These are phyloP conservation scores for Athalia cordata DNA, from an alignment of 2,888 invertebrate genomes.

Conservation along the genomic window DNA sequence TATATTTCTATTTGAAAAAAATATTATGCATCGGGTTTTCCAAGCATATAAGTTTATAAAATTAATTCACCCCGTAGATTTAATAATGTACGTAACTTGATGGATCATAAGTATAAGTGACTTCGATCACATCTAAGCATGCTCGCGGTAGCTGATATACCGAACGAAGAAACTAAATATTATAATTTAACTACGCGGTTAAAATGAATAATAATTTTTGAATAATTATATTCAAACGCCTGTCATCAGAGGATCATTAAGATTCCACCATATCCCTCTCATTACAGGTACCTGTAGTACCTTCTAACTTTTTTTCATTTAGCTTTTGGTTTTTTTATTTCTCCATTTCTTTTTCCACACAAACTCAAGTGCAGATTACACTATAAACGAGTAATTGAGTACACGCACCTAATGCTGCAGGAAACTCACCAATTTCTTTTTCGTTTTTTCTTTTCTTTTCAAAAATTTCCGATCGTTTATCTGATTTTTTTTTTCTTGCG, in stretches of 20 bases:
- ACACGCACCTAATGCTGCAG: no score
- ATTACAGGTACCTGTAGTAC: slow-evolving; percentile 43
- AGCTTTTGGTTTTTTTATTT: background rate
- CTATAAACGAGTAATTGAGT: no score
- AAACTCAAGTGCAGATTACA: background rate
- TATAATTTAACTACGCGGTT: slow-evolving; percentile 39
- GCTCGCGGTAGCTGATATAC: slow-evolving; percentile 7
- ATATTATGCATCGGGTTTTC: no score
- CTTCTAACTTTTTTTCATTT: background rate
- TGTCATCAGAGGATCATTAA: slow-evolving; percentile 58
- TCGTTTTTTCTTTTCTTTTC: background rate
- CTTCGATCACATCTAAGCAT: background rate
- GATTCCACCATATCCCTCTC: slow-evolving; percentile 51
- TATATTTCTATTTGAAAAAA: no score
- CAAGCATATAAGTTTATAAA: no score
- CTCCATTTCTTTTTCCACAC: background rate
- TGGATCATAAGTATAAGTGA: no score
- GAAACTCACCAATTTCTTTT: no score
- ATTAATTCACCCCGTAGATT: no score
- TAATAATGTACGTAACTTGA: no score
- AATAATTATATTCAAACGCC: slow-evolving; percentile 55
- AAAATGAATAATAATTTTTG: slow-evolving; percentile 50
- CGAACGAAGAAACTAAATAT: slow-evolving; percentile 32
- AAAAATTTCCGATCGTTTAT: background rate
- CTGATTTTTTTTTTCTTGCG: background rate